Conservation (phyloP, 2,113 vertebrate species). For the Microtus richardsoni region DNA sequence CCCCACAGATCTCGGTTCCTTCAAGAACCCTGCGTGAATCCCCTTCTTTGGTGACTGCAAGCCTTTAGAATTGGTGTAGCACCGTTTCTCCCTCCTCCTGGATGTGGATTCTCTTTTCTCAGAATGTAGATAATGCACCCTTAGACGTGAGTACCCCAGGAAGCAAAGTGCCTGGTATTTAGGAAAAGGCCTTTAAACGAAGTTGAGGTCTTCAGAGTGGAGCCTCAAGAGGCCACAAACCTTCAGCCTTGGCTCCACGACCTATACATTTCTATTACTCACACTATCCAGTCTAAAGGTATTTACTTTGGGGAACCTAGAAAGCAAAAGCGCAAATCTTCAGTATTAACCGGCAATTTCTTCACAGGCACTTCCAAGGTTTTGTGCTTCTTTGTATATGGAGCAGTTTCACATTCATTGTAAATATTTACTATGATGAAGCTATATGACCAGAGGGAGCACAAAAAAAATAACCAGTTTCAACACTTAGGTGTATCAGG, state of each 20-base stretch:
- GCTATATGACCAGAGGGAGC: background rate
- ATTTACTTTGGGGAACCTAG: background rate
- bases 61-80: background rate
- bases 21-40: background rate
- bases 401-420: background rate
- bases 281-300: rapidly evolving
- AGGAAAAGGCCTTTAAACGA: background rate
- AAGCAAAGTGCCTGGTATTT: background rate
- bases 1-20: background rate
- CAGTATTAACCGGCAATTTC: background rate
- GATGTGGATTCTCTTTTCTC: background rate
- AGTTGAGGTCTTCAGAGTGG: background rate
- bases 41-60: background rate
- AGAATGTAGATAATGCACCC: background rate
- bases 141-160: background rate
- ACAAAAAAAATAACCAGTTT: background rate
- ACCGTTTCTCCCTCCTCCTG: background rate
- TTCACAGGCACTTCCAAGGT: background rate
- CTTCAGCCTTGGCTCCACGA: background rate
- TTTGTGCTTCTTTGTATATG: background rate
- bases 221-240: background rate
- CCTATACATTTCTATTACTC: background rate
- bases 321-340: background rate
- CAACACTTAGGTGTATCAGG: background rate
- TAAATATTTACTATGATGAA: slow-evolving; percentile 24